Conservation (phyloP, 1,140 invertebrate genomes). For the Pteromalus puparum region DNA sequence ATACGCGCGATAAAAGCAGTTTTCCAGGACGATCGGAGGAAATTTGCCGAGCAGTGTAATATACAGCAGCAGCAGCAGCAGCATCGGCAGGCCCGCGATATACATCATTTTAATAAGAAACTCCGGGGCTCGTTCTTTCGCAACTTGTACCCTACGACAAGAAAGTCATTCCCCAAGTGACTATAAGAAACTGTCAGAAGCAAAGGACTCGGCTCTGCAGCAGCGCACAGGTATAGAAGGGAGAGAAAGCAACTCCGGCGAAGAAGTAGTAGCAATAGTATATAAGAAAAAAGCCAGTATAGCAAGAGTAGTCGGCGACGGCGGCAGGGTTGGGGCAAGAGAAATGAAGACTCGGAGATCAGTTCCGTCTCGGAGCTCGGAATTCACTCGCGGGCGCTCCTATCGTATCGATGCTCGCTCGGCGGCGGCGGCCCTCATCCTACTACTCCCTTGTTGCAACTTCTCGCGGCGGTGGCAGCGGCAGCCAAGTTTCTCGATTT, state of each 20-base stretch:
- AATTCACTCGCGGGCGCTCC: conserved; percentile 29
- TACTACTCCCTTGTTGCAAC: neutral
- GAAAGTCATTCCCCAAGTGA: conserved; percentile 35
- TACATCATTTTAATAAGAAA: conserved; percentile 43
- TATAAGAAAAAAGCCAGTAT: neutral
- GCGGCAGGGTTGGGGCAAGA: neutral
- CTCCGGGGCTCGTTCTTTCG: neutral
- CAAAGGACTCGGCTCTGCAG: neutral
- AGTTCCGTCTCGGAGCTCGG: conserved; percentile 26
- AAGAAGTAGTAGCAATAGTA: conserved; percentile 10
- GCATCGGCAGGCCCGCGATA: neutral
- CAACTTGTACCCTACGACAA: neutral
- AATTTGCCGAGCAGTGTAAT: neutral
- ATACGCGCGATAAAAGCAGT: neutral
- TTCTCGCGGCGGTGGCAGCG: neutral
- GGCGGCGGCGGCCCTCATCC: neutral
- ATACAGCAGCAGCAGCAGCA: no score
- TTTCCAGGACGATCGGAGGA: neutral
- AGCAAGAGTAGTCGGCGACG: conserved; percentile 4
- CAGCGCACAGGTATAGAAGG: neutral
- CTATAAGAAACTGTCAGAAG: conserved; percentile 40
- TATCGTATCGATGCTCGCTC: conserved; percentile 31
- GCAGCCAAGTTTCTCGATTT: conserved; percentile 29
- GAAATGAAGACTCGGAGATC: conserved; percentile 30
- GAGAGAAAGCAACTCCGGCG: neutral